Conservation (phyloP, 1,140 invertebrate genomes). For the Episyrphus balteatus region DNA sequence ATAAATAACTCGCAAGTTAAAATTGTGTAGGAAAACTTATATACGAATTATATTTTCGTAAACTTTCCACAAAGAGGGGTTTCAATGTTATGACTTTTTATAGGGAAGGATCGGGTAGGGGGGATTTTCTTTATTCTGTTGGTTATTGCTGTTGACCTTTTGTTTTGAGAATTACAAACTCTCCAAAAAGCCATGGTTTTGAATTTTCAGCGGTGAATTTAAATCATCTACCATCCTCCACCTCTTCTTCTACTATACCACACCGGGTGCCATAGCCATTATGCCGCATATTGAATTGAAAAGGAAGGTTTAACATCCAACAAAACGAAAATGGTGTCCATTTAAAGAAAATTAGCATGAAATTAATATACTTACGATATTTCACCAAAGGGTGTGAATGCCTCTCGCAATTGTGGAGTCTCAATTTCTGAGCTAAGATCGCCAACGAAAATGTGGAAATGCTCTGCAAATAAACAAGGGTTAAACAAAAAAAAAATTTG, state of each 20-base stretch:
- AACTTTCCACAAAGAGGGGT: too few relatives aligned
- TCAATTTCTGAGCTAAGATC: slow-evolving; percentile 98
- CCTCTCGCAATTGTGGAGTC: slow-evolving; percentile 90
- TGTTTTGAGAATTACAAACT: not conserved
- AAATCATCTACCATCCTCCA: too few relatives aligned
- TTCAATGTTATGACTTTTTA: too few relatives aligned
- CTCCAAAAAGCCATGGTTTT: not conserved
- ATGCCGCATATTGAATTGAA: slow-evolving; percentile 7
- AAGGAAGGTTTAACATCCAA: slow-evolving; percentile 2
- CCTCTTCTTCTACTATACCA: too few relatives aligned
- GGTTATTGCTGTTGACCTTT: not conserved
- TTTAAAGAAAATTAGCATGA: slow-evolving; percentile 26
- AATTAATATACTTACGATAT: slow-evolving; percentile 62
- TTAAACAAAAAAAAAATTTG: too few relatives aligned
- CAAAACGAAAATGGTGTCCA: slow-evolving; percentile 1
- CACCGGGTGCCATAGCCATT: too few relatives aligned
- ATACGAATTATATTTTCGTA: too few relatives aligned
- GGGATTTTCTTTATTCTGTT: too few relatives aligned
- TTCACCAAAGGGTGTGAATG: slow-evolving; percentile 95
- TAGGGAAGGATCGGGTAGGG: too few relatives aligned
- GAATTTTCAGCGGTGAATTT: too few relatives aligned
- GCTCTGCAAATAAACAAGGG: slow-evolving; percentile 52
- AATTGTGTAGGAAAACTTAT: too few relatives aligned
- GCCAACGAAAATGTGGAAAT: slow-evolving; percentile 98
- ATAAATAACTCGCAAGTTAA: too few relatives aligned